Percentiles rank a stretch among this genome's conserved stretches.
These are phyloP conservation scores for Gadus macrocephalus DNA, from an alignment of 2,113 vertebrate genomes.

Conservation along the genomic window DNA sequence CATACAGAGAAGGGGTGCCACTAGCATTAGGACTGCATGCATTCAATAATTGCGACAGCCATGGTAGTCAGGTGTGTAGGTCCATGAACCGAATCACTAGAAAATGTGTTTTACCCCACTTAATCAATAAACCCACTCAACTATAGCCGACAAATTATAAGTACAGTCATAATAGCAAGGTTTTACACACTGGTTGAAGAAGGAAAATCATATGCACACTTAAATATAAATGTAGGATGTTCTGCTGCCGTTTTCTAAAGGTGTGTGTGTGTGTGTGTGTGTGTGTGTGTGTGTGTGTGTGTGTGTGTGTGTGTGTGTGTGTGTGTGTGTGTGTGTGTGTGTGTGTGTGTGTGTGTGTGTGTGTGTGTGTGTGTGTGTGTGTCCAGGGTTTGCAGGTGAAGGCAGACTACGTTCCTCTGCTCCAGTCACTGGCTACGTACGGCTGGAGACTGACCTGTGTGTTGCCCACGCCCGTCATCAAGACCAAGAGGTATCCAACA, in stretches of 20 bases:
- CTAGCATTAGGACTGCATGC: too few relatives aligned
- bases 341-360: not conserved
- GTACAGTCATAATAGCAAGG: too few relatives aligned
- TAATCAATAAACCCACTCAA: too few relatives aligned
- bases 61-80: too few relatives aligned
- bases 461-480: constrained; percentile 90
- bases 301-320: constrained; percentile 2
- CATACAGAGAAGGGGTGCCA: too few relatives aligned
- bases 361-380: constrained; percentile 3
- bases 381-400: constrained; percentile 87
- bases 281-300: not conserved
- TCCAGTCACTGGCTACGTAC: constrained; percentile 88
- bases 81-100: too few relatives aligned
- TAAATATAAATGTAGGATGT: not conserved
- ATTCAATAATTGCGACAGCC: too few relatives aligned
- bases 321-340: constrained; percentile 11
- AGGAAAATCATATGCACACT: not conserved
- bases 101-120: too few relatives aligned
- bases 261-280: not conserved
- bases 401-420: constrained; percentile 90
- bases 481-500: constrained; percentile 84
- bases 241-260: not conserved
- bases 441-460: constrained; percentile 97
- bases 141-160: too few relatives aligned
- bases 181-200: not conserved